Evolutionary conservation across 2,888 invertebrate genomes (phyloP), one percentile per base, ranked within the genome.

Genomic region (Hirtodrosophila confusa): DNA sequence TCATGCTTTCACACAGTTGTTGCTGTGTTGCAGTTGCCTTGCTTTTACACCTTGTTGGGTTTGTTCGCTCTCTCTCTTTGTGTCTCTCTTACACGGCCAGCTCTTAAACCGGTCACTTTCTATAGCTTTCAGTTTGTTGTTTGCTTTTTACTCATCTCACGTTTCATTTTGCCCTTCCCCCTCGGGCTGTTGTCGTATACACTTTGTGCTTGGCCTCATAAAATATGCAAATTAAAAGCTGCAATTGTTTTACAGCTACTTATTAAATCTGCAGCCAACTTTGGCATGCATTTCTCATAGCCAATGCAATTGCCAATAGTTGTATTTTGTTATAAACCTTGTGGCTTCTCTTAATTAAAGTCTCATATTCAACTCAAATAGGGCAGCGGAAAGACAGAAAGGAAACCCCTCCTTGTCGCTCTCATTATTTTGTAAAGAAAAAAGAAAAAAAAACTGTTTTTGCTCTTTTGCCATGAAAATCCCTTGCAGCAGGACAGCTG

Each of bases 201-300:
- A 41, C 45, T 49, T 41, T 41, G 17, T 17, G 55, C 44, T 43
- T 75, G 72, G 54, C 76, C 61, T 55, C 72, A 72, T 76, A 62
- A 76, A 76, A 74, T 72, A 72, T 74, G 62, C 67, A 76, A 76
- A 68, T 72, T 67, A 60, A 76, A 72, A 67, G 48, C 56, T 60
- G 61, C 72, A 57, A 67, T 76, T 74, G 74, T 62, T 60, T 62
- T 50, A 27, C 24, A 47, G 29, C 55, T 37, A 40, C 63, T 43
- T 63, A 54, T 74, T 50, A 61, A 62, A 62, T 54, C 49, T 39
- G 54, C 56, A 57, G 45, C 55, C 39, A 63, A 54, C 54, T 55
- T 70, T 70, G 47, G 44, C 48, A 17, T 64, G 41, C 48, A 56
- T 65, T 64, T 49, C 27, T 41, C 27, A 27, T 27, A 17, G 17